phyloP scores from a whole-genome alignment of 2,797 vertebrate species.

The Xiphophorus birchmanni region DNA sequence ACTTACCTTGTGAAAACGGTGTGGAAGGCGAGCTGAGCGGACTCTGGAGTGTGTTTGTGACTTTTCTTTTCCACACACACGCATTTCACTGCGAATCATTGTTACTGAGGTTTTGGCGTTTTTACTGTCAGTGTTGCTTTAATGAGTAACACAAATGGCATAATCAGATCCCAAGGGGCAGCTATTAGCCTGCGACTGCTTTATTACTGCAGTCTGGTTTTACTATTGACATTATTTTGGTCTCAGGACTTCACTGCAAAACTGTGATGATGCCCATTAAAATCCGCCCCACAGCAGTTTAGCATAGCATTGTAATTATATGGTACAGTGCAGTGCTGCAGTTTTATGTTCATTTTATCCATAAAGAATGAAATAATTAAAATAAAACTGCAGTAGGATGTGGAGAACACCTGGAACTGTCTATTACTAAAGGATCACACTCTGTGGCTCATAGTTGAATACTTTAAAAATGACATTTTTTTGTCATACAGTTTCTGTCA shows the following conservation, averaged over 20 bases:
- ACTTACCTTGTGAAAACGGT: slow-evolving; percentile 50
- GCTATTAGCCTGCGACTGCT: slow-evolving; percentile 29
- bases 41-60: slow-evolving; percentile 45
- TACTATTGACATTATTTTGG: slow-evolving; percentile 35
- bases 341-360: slow-evolving; percentile 30
- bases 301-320: slow-evolving; percentile 43
- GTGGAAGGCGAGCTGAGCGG: slow-evolving; percentile 25
- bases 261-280: slow-evolving; percentile 45
- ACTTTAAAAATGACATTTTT: neutral
- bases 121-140: slow-evolving; percentile 30
- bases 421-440: neutral
- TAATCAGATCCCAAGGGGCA: slow-evolving; percentile 47
- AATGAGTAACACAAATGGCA: slow-evolving; percentile 40
- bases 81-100: slow-evolving; percentile 42
- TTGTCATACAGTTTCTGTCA: neutral
- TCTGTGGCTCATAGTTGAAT: slow-evolving; percentile 7
- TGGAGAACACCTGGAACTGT: slow-evolving; percentile 17
- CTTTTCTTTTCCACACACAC: slow-evolving; percentile 48
- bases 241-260: slow-evolving; percentile 26
- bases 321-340: slow-evolving; percentile 27
- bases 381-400: slow-evolving; percentile 5
- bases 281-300: slow-evolving; percentile 43
- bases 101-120: slow-evolving; percentile 29
- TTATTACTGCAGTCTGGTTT: slow-evolving; percentile 40
- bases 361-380: slow-evolving; percentile 18